Evolutionary conservation across 2,113 vertebrate genomes (phyloP).

Genomic region (Gnathonemus longibarbis): DNA sequence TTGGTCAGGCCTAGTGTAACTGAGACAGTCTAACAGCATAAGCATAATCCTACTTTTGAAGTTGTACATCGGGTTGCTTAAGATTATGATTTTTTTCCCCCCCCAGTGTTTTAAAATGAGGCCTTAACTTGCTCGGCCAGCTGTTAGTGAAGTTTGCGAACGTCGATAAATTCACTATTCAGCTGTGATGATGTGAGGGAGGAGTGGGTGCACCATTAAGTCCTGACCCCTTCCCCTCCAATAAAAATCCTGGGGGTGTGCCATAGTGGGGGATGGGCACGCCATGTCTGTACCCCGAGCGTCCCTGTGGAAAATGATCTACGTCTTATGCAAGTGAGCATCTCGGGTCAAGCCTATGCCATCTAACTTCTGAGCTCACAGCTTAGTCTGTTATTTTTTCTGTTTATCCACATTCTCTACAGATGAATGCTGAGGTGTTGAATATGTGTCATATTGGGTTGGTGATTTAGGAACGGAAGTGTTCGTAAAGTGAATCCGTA

Average conservation of each 20-base stretch:
- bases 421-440: not conserved
- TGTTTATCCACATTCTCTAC: not conserved
- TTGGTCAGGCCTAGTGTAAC: not conserved
- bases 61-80: not conserved
- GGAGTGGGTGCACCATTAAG: not conserved
- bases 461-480: not conserved
- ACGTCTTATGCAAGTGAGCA: not conserved
- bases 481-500: not conserved
- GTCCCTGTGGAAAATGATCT: slow-evolving; percentile 2
- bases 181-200: not conserved
- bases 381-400: not conserved
- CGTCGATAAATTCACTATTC: not conserved
- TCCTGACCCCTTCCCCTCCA: not conserved
- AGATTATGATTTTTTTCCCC: not conserved
- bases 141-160: not conserved
- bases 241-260: not conserved
- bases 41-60: not conserved
- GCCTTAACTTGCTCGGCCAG: not conserved
- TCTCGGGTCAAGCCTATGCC: not conserved
- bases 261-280: not conserved
- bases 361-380: not conserved
- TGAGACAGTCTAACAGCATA: not conserved
- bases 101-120: not conserved
- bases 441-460: not conserved
- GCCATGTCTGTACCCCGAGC: not conserved